A percentile compares a stretch with the other conserved stretches of the same genome.
These are phyloP conservation scores for Echinops telfairi DNA, from an alignment of 2,113 vertebrate species.

Conservation along the genomic window DNA sequence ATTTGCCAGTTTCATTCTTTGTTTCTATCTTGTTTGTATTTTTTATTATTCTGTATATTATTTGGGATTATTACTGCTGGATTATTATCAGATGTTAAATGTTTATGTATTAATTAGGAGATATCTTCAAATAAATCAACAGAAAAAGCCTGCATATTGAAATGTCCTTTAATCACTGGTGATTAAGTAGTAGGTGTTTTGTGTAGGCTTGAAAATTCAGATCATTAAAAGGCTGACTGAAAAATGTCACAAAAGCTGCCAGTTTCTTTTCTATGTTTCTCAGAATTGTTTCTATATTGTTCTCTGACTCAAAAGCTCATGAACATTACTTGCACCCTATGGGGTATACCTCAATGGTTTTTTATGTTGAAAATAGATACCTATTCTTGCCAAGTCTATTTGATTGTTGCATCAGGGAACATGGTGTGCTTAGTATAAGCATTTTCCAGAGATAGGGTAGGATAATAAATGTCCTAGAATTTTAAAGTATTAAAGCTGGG, in stretches of 20 bases:
- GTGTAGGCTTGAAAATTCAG: background rate
- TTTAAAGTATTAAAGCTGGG: background rate
- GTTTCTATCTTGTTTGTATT: background rate
- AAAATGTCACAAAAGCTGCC: background rate
- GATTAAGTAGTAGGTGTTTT: constrained; percentile 17
- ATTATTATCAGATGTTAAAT: background rate
- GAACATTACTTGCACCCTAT: background rate
- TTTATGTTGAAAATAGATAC: background rate
- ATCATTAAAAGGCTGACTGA: background rate
- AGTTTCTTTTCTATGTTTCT: background rate
- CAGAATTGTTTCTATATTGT: background rate
- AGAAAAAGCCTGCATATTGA: background rate
- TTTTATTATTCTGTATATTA: background rate
- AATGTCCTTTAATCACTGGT: background rate
- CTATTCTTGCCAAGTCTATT: background rate
- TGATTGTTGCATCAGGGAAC: background rate
- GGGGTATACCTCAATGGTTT: background rate
- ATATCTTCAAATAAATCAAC: background rate
- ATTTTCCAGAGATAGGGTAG: background rate
- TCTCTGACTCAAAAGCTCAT: constrained; percentile 1
- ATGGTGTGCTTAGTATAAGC: background rate
- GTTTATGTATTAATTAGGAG: background rate
- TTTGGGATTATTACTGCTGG: background rate
- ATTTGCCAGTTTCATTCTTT: constrained; percentile 22
- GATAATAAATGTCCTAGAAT: background rate